Evolutionary conservation across 2,888 invertebrate genomes (phyloP), one percentile per base, ranked within the genome.

Genomic region (Hypena proboscidalis): DNA sequence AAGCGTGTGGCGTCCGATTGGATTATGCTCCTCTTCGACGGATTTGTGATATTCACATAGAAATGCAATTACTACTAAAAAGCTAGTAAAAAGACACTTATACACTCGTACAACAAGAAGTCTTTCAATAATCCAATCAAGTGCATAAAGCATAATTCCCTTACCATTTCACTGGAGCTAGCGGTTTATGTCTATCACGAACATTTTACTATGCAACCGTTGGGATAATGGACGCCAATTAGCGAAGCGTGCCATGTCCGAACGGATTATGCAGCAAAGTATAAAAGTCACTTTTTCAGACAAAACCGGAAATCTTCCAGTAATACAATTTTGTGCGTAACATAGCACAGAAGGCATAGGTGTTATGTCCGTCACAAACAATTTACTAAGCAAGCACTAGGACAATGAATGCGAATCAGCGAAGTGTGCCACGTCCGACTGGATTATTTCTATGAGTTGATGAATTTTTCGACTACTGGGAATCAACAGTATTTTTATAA

Each of bases 181-280:
- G 45, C n/a, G n/a, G n/a, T 20, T 54, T 60, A 65, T 60, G 52
- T 55, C 40, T 50, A 62, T 65, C 65, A 65, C 63, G 65, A 63
- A 35, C 66, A 35, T 43, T 58, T 65, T 58, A 58, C 52, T 52
- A 66, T 66, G 65, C 66, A 52, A 55, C 49, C 47, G 40, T 22
- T 14, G 49, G 51, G 52, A 66, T 64, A 63, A 58, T 52, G 54
- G 43, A 39, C 35, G 52, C 48, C 57, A 67, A 67, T 67, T 66
- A 64, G 59, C 37, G 37, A 25, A 17, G 35, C 48, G 52, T 55
- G 52, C 37, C 40, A 40, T 40, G 31, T 19, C 20, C 38, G 31
- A 31, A 45, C n/a, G 36, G 30, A 7, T 30, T 34, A 41, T 42
- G 36, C 19, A n/a, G n/a, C n/a, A n/a, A n/a, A n/a, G n/a, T n/a